Percentiles rank a stretch among this genome's conserved stretches.
Evolutionary conservation across 2,113 vertebrate species (phyloP).

Genomic region (Syngnathus floridae): DNA sequence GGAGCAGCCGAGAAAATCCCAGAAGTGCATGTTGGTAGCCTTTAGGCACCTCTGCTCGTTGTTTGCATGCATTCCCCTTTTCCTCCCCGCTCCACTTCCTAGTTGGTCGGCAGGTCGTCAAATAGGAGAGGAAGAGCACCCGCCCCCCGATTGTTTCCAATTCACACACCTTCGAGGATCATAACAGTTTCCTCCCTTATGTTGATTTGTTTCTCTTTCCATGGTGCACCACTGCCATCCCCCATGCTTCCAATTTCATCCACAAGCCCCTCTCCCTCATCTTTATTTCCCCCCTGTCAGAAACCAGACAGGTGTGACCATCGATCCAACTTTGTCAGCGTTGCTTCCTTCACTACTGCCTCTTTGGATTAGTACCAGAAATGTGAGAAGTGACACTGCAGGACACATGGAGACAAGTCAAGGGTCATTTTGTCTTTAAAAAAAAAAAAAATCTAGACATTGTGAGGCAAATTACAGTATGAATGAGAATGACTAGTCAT

Average conservation of each 20-base stretch:
- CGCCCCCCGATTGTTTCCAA: constrained; percentile 52
- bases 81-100: constrained; percentile 55
- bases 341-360: constrained; percentile 24
- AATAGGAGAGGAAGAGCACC: constrained; percentile 46
- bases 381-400: constrained; percentile 2
- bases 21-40: constrained; percentile 62
- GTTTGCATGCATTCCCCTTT: constrained; percentile 24
- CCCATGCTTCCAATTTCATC: constrained; percentile 2
- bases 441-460: not conserved
- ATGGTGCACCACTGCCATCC: not conserved
- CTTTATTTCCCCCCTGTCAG: constrained; percentile 15
- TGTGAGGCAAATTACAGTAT: not conserved
- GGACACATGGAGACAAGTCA: constrained; percentile 1
- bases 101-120: constrained; percentile 57
- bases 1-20: constrained; percentile 64
- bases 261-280: not conserved
- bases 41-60: constrained; percentile 24
- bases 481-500: not conserved
- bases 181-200: constrained; percentile 34
- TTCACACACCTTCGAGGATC: constrained; percentile 60
- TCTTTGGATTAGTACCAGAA: constrained; percentile 21
- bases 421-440: no score
- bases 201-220: not conserved
- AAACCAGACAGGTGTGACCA: constrained; percentile 25
- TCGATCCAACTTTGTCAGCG: constrained; percentile 19